Evolutionary conservation across 2,113 vertebrate species (phyloP), one percentile per base, ranked within the genome.

Genomic region (Recurvirostra avosetta): DNA sequence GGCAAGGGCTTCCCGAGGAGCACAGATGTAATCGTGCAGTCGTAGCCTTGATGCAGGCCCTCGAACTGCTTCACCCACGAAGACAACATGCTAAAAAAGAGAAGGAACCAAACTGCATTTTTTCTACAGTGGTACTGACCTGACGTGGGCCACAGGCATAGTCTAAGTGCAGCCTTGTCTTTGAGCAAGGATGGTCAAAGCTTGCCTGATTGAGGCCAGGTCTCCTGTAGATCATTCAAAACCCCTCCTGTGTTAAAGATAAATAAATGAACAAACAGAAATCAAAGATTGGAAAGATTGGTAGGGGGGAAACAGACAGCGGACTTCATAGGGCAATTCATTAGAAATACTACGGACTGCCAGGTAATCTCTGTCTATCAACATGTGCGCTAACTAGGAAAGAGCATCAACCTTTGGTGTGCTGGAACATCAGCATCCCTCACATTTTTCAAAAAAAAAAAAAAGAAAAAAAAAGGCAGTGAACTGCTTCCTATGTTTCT

Each of bases 401-500:
- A 81, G 17, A 75, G 15, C 11, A 1, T 70, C 62, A 58, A 65
- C 6, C 6, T 72, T 75, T 59, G 34, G 47, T 53, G 41, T 19
- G 29, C 71, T 56, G 36, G 53, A 90, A 92, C 9, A 0, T 25
- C 9, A 0, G 61, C 68, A 92, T 71, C 82, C 22, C 18, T 87
- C 36, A 56, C 1, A 0, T 38, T 38, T 38, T 38, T 38, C 38
- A 38, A 38, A 38, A 55, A 65, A 62, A 85, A 38, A 67, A 40
- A 52, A 23, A 88, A 67, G 47, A 74, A 62, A 85, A 40, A 67
- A 41, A 52, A 21, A 86, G 17, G 29, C 68, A 86, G 30, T n/a
- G n/a, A 96, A 92, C 84, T 56, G 92, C 56, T 88, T 81, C 83
- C 73, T 68, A 19, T 27, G 43, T 79, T 87, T 89, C 86, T 92